A percentile compares a stretch with the other conserved stretches of the same genome.
These are phyloP conservation scores for Odocoileus virginianus DNA, from an alignment of 2,113 vertebrate species.

Conservation along the genomic window DNA sequence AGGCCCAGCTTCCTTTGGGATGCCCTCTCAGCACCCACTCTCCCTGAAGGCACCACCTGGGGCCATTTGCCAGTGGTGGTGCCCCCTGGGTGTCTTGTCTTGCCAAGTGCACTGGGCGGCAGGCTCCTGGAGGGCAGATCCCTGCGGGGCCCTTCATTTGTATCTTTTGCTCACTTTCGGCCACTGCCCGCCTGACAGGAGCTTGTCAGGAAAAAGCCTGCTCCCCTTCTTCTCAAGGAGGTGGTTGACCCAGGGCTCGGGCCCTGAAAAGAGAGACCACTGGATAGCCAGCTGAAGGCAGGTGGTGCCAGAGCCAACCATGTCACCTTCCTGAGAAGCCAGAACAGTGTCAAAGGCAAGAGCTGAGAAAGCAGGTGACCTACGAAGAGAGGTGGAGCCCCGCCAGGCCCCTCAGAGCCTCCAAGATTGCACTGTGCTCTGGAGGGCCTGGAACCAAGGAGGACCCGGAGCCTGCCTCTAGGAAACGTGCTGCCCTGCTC, in stretches of 20 bases:
- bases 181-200: neutral
- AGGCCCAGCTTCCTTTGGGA: neutral
- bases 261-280: neutral
- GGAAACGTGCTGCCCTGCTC: neutral
- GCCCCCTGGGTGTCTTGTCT: neutral
- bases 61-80: neutral
- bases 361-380: neutral
- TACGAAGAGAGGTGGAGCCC: neutral
- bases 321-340: neutral
- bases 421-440: neutral
- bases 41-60: neutral
- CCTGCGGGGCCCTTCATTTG: neutral
- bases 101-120: neutral
- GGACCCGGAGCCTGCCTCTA: slow-evolving; percentile 8
- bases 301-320: neutral
- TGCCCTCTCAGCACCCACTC: neutral
- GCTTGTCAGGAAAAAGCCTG: neutral
- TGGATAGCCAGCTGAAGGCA: neutral
- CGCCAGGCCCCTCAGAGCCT: neutral
- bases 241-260: neutral
- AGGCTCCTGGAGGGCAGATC: neutral
- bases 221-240: neutral
- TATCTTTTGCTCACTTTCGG: neutral
- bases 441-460: neutral
- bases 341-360: neutral